These are phyloP conservation scores for Drosophila setosimentum DNA, from an alignment of 2,888 invertebrate species.

Conservation along the genomic window DNA sequence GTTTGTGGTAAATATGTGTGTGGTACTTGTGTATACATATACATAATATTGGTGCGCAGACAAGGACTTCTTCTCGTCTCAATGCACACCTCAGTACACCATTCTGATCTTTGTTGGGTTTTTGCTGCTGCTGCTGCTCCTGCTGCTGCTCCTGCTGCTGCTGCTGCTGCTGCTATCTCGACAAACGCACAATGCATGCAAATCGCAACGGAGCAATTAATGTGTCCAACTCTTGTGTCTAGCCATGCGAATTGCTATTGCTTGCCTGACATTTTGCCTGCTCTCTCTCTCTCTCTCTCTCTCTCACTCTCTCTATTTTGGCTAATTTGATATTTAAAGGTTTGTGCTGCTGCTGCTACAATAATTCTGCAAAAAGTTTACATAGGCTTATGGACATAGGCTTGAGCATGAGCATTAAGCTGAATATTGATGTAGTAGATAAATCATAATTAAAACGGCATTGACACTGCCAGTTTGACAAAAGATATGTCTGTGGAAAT, in stretches of 20 bases:
- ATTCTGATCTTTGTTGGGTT: slow-evolving; percentile 14
- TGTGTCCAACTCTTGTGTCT: slow-evolving; percentile 64
- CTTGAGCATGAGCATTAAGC: neutral
- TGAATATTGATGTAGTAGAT: neutral
- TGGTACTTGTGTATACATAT: neutral
- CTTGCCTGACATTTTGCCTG: slow-evolving; percentile 15
- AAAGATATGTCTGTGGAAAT: too few relatives aligned
- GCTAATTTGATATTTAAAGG: slow-evolving; percentile 72
- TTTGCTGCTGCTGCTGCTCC: neutral
- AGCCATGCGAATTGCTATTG: slow-evolving; percentile 52
- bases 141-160: slow-evolving; percentile 1
- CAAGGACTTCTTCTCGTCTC: slow-evolving; percentile 21
- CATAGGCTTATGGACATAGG: neutral
- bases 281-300: slow-evolving; percentile 1
- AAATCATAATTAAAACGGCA: neutral
- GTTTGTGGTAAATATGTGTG: slow-evolving; percentile 41
- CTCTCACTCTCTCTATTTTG: too few relatives aligned
- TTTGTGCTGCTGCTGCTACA: slow-evolving; percentile 19
- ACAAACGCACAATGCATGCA: slow-evolving; percentile 43
- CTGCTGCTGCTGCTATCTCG: slow-evolving; percentile 3
- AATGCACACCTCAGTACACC: slow-evolving; percentile 15
- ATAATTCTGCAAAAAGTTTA: slow-evolving; percentile 15
- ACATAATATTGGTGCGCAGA: neutral
- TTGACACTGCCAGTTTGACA: neutral
- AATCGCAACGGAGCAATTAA: slow-evolving; percentile 76